Base-by-base conservation (phyloP, 2,888 invertebrate species). In the Cryptus viduatorius region DNA sequence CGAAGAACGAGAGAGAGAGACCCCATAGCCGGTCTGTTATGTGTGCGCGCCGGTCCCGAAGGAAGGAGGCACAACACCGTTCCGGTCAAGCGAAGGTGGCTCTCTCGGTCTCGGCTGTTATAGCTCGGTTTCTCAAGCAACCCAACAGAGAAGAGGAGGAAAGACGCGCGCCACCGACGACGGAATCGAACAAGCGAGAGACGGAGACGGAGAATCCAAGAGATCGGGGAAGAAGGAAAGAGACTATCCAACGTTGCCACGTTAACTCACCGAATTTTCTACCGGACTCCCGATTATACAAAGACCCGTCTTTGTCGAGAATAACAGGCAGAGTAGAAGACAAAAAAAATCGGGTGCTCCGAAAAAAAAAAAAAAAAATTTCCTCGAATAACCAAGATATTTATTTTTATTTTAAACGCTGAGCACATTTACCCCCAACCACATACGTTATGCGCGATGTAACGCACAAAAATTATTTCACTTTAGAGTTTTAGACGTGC, bases 71-170 rank as follows among this genome's bases (percentile, higher is more conserved):
- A 92, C 90, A 92, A 90, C 91, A 90, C 90, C 87, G 89, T 90
- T 92, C 89, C 90, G 92, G 92, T 92, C 90, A 91, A 92, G 91
- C 88, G 87, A 87, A 87, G 87, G 85, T 87, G 83, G 83, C 79
- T 73, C 75, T 78, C 81, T 59, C 61, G 69, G 65, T 73, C 78
- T 82, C 79, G 77, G 53, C 61, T 65, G 44, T 67, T 59, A 12
- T 48, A 48, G 24, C 69, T 19, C 48, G 56, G 73, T 79, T 80
- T 56, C 46, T 76, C 83, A 79, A 86, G 84, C 78, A 24, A 24
- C 86, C n/a, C 16, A 46, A 44, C 46, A 65, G 44, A 14, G 12
- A 37, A 44, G 71, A 83, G 78, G 68, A 50, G 77, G 78, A 79
- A 85, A 84, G 85, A 85, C 84, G 81, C 84, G 81, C 80, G 61